Conservation (phyloP, 1,140 invertebrate species). For the Scaptomyza pallida region DNA sequence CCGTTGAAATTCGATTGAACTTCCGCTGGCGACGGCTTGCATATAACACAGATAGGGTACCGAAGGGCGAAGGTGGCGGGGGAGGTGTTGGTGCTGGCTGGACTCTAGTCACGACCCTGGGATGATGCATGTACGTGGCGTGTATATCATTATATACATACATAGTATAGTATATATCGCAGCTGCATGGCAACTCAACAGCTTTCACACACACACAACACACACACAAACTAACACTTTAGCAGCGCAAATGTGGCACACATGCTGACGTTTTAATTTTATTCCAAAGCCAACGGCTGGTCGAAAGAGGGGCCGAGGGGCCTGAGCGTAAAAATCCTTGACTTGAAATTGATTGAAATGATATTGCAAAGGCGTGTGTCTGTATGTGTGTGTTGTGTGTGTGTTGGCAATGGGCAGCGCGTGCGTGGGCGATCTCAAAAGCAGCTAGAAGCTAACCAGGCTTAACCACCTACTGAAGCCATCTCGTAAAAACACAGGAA, state of each 20-base stretch:
- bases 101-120: constrained; percentile 65
- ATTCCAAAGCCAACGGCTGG: constrained; percentile 52
- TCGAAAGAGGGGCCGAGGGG: neutral
- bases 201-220: constrained; percentile 26
- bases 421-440: constrained; percentile 45
- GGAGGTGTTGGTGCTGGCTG: constrained; percentile 23
- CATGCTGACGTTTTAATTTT: constrained; percentile 82
- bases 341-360: constrained; percentile 82
- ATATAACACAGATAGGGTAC: neutral
- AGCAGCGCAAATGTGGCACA: constrained; percentile 25
- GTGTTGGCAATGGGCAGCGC: constrained; percentile 40
- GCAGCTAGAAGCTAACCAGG: neutral
- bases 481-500: constrained; percentile 76
- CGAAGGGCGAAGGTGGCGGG: too few relatives aligned
- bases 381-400: too few relatives aligned
- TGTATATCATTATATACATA: constrained; percentile 73
- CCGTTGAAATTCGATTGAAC: constrained; percentile 83
- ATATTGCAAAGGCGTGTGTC: constrained; percentile 71
- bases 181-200: constrained; percentile 40
- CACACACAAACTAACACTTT: constrained; percentile 8
- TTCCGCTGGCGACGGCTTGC: constrained; percentile 49
- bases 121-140: constrained; percentile 76
- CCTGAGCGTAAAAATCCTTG: constrained; percentile 53
- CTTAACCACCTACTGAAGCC: constrained; percentile 11
- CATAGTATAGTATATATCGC: constrained; percentile 5